A percentile compares a stretch with the other conserved stretches of the same genome.
phyloP scores from a whole-genome alignment of 2,888 invertebrate genomes.

The Brachylomia viminalis region DNA sequence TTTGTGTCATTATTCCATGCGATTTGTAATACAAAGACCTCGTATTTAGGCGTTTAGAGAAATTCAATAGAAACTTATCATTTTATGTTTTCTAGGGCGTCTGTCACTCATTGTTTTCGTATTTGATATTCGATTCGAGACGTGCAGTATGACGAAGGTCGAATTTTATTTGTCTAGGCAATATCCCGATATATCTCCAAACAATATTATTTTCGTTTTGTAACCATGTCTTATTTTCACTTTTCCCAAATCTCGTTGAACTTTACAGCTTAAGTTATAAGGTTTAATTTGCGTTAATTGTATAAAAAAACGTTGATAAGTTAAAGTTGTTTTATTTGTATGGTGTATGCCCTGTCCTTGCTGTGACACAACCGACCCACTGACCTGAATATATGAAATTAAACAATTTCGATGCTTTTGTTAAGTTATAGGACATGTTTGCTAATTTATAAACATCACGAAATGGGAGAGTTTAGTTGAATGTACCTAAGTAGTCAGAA shows the following conservation, averaged over 20 bases:
- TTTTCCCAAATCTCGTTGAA: conserved; percentile 5
- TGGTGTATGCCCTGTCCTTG: conserved; percentile 65
- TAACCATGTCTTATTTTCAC: conserved; percentile 9
- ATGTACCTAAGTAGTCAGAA: conserved; percentile 6
- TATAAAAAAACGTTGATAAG: conserved; percentile 10
- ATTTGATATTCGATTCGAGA: conserved; percentile 39
- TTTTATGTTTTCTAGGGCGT: conserved; percentile 42
- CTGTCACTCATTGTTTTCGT: conserved; percentile 46
- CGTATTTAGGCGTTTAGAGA: not conserved
- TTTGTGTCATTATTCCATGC: not conserved
- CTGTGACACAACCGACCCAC: conserved; percentile 64
- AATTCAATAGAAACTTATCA: conserved; percentile 14
- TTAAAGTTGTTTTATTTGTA: conserved; percentile 57
- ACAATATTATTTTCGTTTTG: conserved; percentile 48
- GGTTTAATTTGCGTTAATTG: conserved; percentile 31
- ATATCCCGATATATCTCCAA: conserved; percentile 52
- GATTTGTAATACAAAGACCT: not conserved
- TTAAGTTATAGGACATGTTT: conserved; percentile 59
- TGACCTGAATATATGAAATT: conserved; percentile 62
- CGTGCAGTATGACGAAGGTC: conserved; percentile 40
- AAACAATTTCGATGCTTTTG: conserved; percentile 60
- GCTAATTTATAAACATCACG: conserved; percentile 56
- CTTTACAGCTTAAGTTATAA: conserved; percentile 31
- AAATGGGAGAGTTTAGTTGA: conserved; percentile 27
- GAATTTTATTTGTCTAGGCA: conserved; percentile 47